These are phyloP conservation scores for Tinea trinotella DNA, from an alignment of 2,888 invertebrate genomes.

Conservation along the genomic window DNA sequence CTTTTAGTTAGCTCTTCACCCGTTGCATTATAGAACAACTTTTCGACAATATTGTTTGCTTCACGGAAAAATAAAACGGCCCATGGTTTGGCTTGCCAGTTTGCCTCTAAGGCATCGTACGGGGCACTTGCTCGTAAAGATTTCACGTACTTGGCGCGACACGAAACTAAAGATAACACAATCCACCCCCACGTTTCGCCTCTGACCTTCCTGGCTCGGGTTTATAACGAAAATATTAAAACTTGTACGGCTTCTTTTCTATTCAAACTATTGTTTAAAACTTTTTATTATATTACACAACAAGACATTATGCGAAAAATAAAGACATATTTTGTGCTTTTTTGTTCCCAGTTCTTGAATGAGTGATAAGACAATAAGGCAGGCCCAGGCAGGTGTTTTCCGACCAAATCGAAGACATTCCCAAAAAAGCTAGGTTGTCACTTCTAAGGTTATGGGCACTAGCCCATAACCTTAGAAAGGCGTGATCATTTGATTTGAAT, in stretches of 20 bases:
- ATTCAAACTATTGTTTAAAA: too few relatives aligned
- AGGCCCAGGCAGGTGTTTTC: too few relatives aligned
- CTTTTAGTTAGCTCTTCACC: background rate
- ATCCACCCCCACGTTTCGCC: background rate
- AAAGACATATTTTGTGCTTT: too few relatives aligned
- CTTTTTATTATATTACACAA: too few relatives aligned
- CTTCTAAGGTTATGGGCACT: too few relatives aligned
- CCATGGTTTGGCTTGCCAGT: conserved; percentile 1
- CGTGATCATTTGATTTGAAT: too few relatives aligned
- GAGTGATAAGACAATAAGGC: too few relatives aligned
- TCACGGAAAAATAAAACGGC: background rate
- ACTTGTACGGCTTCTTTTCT: background rate
- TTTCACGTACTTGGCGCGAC: conserved; percentile 11
- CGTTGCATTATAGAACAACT: conserved; percentile 2
- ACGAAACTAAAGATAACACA: conserved; percentile 7
- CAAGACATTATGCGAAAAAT: too few relatives aligned
- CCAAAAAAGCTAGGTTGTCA: too few relatives aligned
- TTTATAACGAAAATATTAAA: background rate
- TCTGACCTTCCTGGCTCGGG: background rate
- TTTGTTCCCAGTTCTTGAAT: too few relatives aligned
- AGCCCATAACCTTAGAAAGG: too few relatives aligned
- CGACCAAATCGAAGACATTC: too few relatives aligned
- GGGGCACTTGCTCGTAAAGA: conserved; percentile 4
- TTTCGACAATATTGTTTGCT: background rate
- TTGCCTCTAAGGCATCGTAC: conserved; percentile 2